phyloP scores from a whole-genome alignment of 1,140 invertebrate species.

The Hycleus phaleratus region DNA sequence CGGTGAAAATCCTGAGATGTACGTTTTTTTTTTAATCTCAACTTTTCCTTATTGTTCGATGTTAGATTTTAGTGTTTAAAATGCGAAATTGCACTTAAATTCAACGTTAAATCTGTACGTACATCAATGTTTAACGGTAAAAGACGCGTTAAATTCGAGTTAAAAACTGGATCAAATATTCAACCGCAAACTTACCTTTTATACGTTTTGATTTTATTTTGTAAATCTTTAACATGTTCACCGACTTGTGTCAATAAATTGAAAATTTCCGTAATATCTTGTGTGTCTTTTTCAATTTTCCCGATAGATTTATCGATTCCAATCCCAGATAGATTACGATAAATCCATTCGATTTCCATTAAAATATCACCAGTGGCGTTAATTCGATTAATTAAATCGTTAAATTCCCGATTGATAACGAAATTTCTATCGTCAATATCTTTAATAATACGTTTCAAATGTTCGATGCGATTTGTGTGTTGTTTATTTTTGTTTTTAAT shows the following conservation, averaged over 20 bases:
- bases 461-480: slow-evolving; percentile 16
- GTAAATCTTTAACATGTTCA: slow-evolving; percentile 10
- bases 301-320: neutral
- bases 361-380: slow-evolving; percentile 1
- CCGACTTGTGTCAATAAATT: neutral
- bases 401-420: slow-evolving; percentile 17
- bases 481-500: slow-evolving; percentile 20
- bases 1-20: no score
- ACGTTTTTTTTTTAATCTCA: no score
- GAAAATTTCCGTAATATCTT: neutral
- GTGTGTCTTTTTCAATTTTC: neutral
- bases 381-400: slow-evolving; percentile 8
- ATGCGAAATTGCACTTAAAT: no score
- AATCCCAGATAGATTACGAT: neutral
- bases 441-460: slow-evolving; percentile 12
- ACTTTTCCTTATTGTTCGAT: no score
- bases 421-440: slow-evolving; percentile 6
- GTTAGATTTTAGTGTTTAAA: no score
- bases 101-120: no score
- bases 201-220: slow-evolving; percentile 18
- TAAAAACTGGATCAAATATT: no score
- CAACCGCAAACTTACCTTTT: neutral
- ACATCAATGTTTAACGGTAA: no score
- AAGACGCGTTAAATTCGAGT: no score
- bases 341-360: neutral